Percentiles rank a stretch among this genome's conserved stretches.
Evolutionary conservation across 2,888 invertebrate genomes (phyloP).

Genomic region (Pollenia amentaria): DNA sequence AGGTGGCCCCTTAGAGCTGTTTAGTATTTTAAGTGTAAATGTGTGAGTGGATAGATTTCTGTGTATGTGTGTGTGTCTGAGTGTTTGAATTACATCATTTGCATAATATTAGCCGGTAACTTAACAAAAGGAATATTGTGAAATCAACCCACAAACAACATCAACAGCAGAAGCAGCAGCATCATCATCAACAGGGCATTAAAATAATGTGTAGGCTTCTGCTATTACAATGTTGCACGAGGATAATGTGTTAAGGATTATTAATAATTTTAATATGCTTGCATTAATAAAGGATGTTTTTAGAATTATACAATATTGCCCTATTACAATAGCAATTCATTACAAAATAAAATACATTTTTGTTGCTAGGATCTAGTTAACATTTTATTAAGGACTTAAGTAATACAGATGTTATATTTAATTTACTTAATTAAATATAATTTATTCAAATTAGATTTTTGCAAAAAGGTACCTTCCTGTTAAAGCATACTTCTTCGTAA

Average conservation of each 20-base stretch:
- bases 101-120: conserved; percentile 69
- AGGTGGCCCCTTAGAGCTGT: conserved; percentile 11
- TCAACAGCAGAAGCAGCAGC: conserved; percentile 1
- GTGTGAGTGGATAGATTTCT: conserved; percentile 10
- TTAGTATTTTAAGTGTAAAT: conserved; percentile 33
- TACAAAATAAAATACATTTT: conserved; percentile 21
- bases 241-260: conserved; percentile 70
- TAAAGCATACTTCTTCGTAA: too few species aligned
- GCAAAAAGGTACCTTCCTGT: background rate
- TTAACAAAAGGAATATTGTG: conserved; percentile 31
- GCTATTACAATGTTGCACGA: conserved; percentile 50
- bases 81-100: conserved; percentile 62
- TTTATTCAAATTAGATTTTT: too few species aligned
- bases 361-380: background rate
- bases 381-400: background rate
- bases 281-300: conserved; percentile 42
- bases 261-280: conserved; percentile 68
- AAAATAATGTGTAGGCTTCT: conserved; percentile 67
- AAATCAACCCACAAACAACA: conserved; percentile 34
- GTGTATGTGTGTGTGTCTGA: conserved; percentile 11
- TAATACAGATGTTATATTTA: background rate
- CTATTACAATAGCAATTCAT: conserved; percentile 27
- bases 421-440: too few species aligned
- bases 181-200: background rate
- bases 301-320: conserved; percentile 39